phyloP scores from a whole-genome alignment of 2,888 invertebrate species.

The Unio delphinus region DNA sequence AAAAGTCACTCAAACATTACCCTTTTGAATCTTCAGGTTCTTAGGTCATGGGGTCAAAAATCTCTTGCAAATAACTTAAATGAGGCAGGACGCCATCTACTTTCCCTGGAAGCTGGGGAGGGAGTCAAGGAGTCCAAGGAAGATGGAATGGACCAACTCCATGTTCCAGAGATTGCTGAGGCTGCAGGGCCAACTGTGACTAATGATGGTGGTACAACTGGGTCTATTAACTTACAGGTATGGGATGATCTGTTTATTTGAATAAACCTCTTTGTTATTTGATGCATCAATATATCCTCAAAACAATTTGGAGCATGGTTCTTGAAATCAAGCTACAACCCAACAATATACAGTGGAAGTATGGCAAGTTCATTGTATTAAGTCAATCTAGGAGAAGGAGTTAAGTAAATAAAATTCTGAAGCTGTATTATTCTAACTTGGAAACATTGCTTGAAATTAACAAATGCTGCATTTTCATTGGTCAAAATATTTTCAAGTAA shows the following conservation, averaged over 20 bases:
- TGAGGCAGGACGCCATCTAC: constrained; percentile 63
- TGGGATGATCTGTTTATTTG: neutral
- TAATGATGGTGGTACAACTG: constrained; percentile 20
- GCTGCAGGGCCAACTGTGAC: constrained; percentile 27
- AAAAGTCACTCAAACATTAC: neutral
- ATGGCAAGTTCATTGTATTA: too few species aligned
- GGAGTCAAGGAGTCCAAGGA: constrained; percentile 42
- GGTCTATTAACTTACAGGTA: constrained; percentile 36
- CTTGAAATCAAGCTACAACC: too few species aligned
- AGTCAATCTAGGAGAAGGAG: too few species aligned
- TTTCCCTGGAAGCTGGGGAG: constrained; percentile 48
- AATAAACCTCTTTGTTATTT: too few species aligned
- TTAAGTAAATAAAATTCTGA: too few species aligned
- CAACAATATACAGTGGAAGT: too few species aligned
- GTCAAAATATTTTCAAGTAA: too few species aligned
- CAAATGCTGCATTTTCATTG: too few species aligned
- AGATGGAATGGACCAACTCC: neutral
- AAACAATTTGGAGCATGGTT: too few species aligned
- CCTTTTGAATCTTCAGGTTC: constrained; percentile 41
- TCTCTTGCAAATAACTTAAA: constrained; percentile 62
- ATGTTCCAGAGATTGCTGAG: constrained; percentile 16
- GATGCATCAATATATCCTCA: too few species aligned
- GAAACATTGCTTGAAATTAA: too few species aligned
- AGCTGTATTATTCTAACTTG: too few species aligned
- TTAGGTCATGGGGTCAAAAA: constrained; percentile 68